Percentiles rank a stretch among this genome's conserved stretches.
phyloP scores from a whole-genome alignment of 2,113 vertebrate genomes.

The Pyxicephalus adspersus region DNA sequence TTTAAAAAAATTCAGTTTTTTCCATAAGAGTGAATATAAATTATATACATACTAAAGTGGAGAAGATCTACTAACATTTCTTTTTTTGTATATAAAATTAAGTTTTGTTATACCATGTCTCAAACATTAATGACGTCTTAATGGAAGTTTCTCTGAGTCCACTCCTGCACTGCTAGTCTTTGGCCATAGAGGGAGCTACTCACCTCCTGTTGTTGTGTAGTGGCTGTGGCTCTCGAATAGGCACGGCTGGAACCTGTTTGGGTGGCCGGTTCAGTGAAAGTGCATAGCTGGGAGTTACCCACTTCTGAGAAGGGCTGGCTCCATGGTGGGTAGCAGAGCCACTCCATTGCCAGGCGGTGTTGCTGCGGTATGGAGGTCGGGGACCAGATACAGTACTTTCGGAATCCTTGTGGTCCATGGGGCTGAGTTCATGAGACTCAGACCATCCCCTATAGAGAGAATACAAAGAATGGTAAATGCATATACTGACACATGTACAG shows the following conservation, averaged over 20 bases:
- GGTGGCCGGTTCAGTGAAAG: slow-evolving; percentile 71
- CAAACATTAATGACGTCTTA: no score
- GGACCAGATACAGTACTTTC: slow-evolving; percentile 76
- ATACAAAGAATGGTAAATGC: slow-evolving; percentile 16
- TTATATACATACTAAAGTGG: no score
- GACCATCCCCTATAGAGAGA: slow-evolving; percentile 82
- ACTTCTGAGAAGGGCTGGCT: slow-evolving; percentile 73
- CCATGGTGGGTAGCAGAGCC: slow-evolving; percentile 77
- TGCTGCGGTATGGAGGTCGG: slow-evolving; percentile 78
- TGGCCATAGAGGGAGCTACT: slow-evolving; percentile 43
- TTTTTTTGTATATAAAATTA: no score
- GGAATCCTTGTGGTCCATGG: slow-evolving; percentile 80
- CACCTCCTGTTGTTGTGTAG: slow-evolving; percentile 79
- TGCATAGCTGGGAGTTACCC: slow-evolving; percentile 67
- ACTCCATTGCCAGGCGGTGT: slow-evolving; percentile 82
- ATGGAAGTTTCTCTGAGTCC: background rate
- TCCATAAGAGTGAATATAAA: no score
- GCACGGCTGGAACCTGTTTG: slow-evolving; percentile 73
- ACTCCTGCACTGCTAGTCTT: background rate
- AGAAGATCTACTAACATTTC: no score
- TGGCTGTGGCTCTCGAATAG: slow-evolving; percentile 83
- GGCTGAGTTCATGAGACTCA: slow-evolving; percentile 84
- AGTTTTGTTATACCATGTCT: no score
- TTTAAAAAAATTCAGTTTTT: no score
- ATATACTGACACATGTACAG: slow-evolving; percentile 20